phyloP scores from a whole-genome alignment of 1,140 invertebrate species.

The Planococcus citri region DNA sequence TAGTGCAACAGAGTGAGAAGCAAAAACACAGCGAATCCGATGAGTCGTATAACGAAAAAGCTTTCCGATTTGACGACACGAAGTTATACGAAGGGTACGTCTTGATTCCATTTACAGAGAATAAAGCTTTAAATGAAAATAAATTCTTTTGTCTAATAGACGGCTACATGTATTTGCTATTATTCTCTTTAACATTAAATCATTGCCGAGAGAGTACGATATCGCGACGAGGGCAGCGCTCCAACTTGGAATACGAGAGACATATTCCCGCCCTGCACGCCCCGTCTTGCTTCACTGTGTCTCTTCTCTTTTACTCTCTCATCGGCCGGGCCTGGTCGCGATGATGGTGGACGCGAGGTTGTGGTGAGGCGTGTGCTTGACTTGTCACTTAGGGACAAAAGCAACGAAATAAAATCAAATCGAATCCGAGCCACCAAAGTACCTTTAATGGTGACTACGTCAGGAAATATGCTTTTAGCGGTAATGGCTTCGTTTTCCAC shows the following conservation, averaged over 20 bases:
- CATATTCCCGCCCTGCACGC: too few relatives aligned
- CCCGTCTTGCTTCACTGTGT: too few relatives aligned
- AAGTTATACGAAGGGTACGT: neutral
- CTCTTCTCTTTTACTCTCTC: too few relatives aligned
- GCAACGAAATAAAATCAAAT: neutral
- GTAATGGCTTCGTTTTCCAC: neutral
- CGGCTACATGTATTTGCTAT: slow-evolving; percentile 6
- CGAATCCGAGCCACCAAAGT: neutral
- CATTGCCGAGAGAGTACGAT: neutral
- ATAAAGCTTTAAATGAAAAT: slow-evolving; percentile 8
- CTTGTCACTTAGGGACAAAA: slow-evolving; percentile 6
- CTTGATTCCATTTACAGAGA: neutral
- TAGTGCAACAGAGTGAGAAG: neutral
- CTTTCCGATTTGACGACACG: neutral
- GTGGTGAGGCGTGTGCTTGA: neutral
- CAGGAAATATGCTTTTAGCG: slow-evolving; percentile 6
- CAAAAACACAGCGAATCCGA: neutral
- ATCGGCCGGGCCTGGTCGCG: too few relatives aligned
- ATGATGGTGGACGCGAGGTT: too few relatives aligned
- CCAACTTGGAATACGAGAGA: too few relatives aligned
- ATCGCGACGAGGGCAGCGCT: neutral
- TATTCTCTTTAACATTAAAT: neutral
- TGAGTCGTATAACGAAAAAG: neutral
- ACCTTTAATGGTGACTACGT: neutral
- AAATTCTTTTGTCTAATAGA: slow-evolving; percentile 8